Evolutionary conservation across 2,888 invertebrate genomes (phyloP).

Genomic region (Trichogramma dendrolimi): DNA sequence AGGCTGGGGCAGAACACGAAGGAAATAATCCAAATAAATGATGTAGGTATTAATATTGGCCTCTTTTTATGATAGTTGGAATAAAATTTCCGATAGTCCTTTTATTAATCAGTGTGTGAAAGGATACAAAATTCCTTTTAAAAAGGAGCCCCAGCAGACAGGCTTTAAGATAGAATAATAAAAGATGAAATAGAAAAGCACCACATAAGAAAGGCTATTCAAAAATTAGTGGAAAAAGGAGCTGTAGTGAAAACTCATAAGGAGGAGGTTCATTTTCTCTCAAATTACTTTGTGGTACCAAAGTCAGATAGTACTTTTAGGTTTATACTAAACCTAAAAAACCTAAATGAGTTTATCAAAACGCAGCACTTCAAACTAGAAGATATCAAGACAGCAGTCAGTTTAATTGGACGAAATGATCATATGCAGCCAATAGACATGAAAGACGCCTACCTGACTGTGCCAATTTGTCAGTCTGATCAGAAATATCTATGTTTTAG

Average conservation of each 20-base stretch:
- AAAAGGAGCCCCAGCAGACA: neutral
- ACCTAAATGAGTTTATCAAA: constrained; percentile 13
- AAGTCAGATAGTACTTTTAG: constrained; percentile 14
- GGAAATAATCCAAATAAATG: neutral
- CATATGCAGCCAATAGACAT: neutral
- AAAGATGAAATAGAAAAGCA: neutral
- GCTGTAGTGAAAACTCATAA: constrained; percentile 9
- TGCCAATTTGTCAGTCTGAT: neutral
- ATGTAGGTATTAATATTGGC: constrained; percentile 7
- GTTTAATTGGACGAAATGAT: constrained; percentile 1
- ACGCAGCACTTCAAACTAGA: constrained; percentile 21
- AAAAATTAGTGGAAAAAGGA: constrained; percentile 1
- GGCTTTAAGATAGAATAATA: neutral
- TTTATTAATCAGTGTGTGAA: constrained; percentile 1
- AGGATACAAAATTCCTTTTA: constrained; percentile 10
- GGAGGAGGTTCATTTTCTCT: constrained; percentile 10
- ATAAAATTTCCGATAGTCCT: neutral
- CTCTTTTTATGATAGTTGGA: constrained; percentile 3
- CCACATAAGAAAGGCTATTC: neutral
- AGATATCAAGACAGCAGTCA: constrained; percentile 10
- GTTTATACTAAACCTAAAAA: constrained; percentile 21
- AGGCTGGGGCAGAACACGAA: neutral
- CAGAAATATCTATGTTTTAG: constrained; percentile 11
- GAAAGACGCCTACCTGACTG: constrained; percentile 5
- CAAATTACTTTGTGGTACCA: constrained; percentile 14